Percentiles rank a stretch among this genome's conserved stretches.
Conservation (phyloP, 2,888 invertebrate genomes). For the Chorisops tibialis region DNA sequence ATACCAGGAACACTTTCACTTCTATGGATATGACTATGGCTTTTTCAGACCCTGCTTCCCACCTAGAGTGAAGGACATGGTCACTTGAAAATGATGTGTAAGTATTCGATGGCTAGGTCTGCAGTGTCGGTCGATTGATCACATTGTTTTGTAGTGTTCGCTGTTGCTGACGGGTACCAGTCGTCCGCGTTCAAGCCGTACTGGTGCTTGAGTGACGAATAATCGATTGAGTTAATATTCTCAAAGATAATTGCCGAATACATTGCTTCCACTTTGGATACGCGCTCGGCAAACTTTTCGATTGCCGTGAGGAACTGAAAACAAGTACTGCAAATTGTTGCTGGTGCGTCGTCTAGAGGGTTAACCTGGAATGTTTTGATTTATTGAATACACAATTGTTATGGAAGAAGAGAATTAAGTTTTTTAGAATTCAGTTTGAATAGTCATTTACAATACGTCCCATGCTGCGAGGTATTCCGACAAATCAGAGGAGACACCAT, state of each 20-base stretch:
- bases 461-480: too few species aligned
- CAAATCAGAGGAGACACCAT: too few species aligned
- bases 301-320: slow-evolving; percentile 17
- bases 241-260: slow-evolving; percentile 20
- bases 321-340: slow-evolving; percentile 27
- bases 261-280: slow-evolving; percentile 24
- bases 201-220: neutral
- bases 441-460: too few species aligned
- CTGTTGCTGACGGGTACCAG: neutral
- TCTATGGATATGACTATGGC: too few species aligned
- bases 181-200: neutral
- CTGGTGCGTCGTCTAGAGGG: slow-evolving; percentile 13
- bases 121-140: neutral
- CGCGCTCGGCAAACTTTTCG: slow-evolving; percentile 16
- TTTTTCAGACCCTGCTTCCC: too few species aligned
- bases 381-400: too few species aligned
- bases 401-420: too few species aligned
- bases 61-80: too few species aligned
- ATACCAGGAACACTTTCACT: too few species aligned
- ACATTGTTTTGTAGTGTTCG: neutral
- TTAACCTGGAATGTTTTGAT: slow-evolving; percentile 1
- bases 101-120: neutral
- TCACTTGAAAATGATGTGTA: too few species aligned
- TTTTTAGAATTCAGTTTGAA: too few species aligned
- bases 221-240: neutral